These are phyloP conservation scores for Anoplopoma fimbria DNA, from an alignment of 2,113 vertebrate genomes.

Conservation along the genomic window DNA sequence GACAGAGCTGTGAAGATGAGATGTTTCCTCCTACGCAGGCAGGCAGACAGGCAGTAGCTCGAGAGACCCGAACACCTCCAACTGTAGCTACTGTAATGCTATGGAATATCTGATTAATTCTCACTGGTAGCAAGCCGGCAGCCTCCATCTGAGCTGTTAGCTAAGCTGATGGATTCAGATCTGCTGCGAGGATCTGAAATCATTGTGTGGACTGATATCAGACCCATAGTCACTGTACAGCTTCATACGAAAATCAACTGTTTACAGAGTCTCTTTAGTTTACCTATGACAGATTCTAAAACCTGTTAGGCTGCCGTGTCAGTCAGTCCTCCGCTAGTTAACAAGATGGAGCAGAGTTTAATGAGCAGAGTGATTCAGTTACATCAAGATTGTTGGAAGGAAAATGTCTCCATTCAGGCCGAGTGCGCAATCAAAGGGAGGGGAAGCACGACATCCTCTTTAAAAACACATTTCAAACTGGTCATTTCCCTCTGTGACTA, in stretches of 20 bases:
- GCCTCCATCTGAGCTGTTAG: conserved; percentile 9
- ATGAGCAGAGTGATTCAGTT: conserved; percentile 53
- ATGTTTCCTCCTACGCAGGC: conserved; percentile 75
- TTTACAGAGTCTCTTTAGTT: not conserved
- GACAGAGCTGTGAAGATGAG: conserved; percentile 69
- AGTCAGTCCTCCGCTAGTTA: conserved; percentile 3
- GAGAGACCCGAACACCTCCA: conserved; percentile 63
- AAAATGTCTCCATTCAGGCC: conserved; percentile 37
- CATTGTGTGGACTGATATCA: not conserved
- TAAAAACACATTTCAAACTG: not conserved
- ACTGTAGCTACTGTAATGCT: conserved; percentile 48
- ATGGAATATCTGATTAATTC: conserved; percentile 46
- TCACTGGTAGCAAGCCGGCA: conserved; percentile 32
- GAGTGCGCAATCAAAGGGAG: not conserved
- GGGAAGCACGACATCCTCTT: not conserved
- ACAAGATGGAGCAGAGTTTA: conserved; percentile 53
- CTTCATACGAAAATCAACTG: not conserved
- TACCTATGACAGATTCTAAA: not conserved
- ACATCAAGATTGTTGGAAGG: conserved; percentile 38
- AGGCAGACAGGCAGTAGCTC: conserved; percentile 67
- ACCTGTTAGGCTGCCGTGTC: conserved; percentile 32
- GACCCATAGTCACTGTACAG: not conserved
- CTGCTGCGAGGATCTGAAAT: conserved; percentile 20
- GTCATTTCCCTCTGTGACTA: not conserved
- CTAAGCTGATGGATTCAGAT: conserved; percentile 29